These are phyloP conservation scores for Temnopleurus reevesii DNA, from an alignment of 53 echinoderm and acorn worm genomes.

Conservation along the genomic window DNA sequence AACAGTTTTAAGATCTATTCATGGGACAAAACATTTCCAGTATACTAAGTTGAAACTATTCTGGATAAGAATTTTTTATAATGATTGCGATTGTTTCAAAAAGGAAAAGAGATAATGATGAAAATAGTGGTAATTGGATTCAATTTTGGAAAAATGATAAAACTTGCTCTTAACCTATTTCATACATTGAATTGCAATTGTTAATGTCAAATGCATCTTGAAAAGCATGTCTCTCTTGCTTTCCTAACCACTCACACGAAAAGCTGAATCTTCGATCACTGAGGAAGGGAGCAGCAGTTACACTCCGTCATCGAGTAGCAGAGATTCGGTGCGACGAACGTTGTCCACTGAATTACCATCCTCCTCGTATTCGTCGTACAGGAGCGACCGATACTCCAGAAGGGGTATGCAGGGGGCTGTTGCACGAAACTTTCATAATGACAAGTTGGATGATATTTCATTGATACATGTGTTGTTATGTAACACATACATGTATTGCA, in stretches of 20 bases:
- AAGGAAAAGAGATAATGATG: too few relatives aligned
- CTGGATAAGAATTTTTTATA: too few relatives aligned
- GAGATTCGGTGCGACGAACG: conserved; percentile 43
- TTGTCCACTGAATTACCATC: neutral
- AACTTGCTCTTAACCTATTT: too few relatives aligned
- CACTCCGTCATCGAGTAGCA: conserved; percentile 21
- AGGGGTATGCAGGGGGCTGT: neutral
- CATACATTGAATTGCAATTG: too few relatives aligned
- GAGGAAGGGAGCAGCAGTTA: neutral
- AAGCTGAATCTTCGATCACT: conserved; percentile 28
- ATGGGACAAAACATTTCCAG: too few relatives aligned
- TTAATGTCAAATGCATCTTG: conserved; percentile 32
- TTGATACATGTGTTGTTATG: too few relatives aligned
- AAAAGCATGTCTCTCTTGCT: conserved; percentile 16
- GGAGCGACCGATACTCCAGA: conserved; percentile 39
- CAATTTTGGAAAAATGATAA: too few relatives aligned
- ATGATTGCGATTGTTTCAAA: too few relatives aligned
- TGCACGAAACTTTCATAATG: neutral
- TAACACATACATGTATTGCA: too few relatives aligned
- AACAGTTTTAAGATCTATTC: too few relatives aligned
- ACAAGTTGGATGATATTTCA: neutral
- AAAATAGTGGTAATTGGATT: too few relatives aligned
- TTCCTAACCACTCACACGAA: neutral
- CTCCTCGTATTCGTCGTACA: conserved; percentile 20
- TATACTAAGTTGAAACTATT: too few relatives aligned